Conservation (phyloP, 2,113 vertebrate species). For the Apeltes quadracus region DNA sequence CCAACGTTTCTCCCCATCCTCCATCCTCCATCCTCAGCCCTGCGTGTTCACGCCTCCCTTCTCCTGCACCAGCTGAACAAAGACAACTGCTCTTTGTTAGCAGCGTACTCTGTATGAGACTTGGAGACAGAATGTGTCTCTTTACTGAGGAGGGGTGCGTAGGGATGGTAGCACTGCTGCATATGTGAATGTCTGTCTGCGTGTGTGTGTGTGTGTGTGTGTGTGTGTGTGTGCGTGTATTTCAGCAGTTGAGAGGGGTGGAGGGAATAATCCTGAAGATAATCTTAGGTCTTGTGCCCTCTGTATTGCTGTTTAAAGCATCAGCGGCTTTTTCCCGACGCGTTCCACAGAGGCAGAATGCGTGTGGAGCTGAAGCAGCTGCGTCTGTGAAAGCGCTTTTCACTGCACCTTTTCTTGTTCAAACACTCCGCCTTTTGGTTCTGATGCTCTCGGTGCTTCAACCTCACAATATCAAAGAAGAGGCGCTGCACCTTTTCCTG, state of each 20-base stretch:
- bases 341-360: conserved; percentile 33
- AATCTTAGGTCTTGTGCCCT: conserved; percentile 42
- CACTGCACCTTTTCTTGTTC: conserved; percentile 50
- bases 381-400: conserved; percentile 50
- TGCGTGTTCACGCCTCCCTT: conserved; percentile 57
- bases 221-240: conserved; percentile 23
- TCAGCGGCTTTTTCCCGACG: conserved; percentile 41
- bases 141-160: conserved; percentile 37
- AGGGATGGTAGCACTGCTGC: conserved; percentile 32
- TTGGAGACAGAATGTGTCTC: conserved; percentile 51
- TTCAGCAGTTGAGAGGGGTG: conserved; percentile 14
- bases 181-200: conserved; percentile 16
- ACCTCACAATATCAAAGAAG: conserved; percentile 49
- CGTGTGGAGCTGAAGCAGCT: conserved; percentile 55
- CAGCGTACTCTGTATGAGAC: conserved; percentile 51
- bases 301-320: conserved; percentile 43
- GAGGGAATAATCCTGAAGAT: conserved; percentile 46
- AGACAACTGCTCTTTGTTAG: conserved; percentile 76
- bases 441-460: conserved; percentile 36
- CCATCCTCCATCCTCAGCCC: conserved; percentile 68
- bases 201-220: conserved; percentile 15
- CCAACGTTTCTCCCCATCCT: conserved; percentile 60
- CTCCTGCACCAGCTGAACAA: conserved; percentile 68
- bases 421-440: conserved; percentile 53
- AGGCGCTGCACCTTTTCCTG: conserved; percentile 49